Evolutionary conservation across 2,888 invertebrate genomes (phyloP), one percentile per base, ranked within the genome.

Genomic region (Amiota mariae): DNA sequence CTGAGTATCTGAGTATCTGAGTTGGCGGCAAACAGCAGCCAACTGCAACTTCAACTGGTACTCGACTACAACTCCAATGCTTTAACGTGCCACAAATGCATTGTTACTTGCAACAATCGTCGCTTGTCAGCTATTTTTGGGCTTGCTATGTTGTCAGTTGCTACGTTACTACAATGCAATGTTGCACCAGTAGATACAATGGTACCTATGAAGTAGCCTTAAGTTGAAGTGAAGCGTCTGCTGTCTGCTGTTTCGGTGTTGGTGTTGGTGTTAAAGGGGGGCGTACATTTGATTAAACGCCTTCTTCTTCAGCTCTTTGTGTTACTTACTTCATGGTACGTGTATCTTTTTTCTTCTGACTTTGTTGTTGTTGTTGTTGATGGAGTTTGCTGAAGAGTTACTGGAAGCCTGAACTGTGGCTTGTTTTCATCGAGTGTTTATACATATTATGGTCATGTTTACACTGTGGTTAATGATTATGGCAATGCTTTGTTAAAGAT

Each of bases 41-140:
- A 36, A 36, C 36, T 36, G 2, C 36, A 4, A 36, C 36, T 36
- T 36, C 36, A 36, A 36, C 36, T 36, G 6, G 47, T 48, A 15
- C 48, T 48, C 11, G 18, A 46, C 18, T 9, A 15, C 48, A 48
- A 66, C 24, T 66, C 47, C 15, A 48, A 46, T n/a, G 12, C 64
- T 46, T 36, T 36, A 36, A 36, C 36, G 36, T 36, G 36, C 36
- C 36, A 36, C 36, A 2, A 24, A 36, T 36, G 36, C 36, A 18
- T 12, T 13, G 63, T 24, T 51, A 51, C 18, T 67, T 67, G 67
- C 67, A 68, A 68, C 67, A 68, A 54, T 68, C 67, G 67, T 54
- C 67, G 67, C 67, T 48, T 68, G 67, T 68, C 67, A 68, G 67
- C 67, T 68, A 54, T 68, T 68, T 68, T 68, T 68, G 67, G 67